Evolutionary conservation across 1,140 invertebrate genomes (phyloP), one percentile per base, ranked within the genome.

Genomic region (Wiebesia pumilae): DNA sequence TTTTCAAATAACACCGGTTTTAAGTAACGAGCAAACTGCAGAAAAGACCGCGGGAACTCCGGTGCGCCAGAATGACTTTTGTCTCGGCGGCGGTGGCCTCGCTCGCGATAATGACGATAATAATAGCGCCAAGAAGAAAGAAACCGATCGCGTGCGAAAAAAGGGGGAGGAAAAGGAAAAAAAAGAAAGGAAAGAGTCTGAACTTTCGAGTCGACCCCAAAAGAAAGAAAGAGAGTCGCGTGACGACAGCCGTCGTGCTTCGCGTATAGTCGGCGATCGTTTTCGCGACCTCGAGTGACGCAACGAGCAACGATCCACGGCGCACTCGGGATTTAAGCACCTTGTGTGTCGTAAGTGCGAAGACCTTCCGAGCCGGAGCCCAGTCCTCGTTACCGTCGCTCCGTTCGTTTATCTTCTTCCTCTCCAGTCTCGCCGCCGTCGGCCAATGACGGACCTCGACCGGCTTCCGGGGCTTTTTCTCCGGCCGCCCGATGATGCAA

Each of bases 331-430:
- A 87, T 85, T 75, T 16, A n/a, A 54, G 27, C 35, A 33, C 27
- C 67, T 69, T 87, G 85, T 87, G 85, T 88, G 89, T 91, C 90
- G 88, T 83, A 89, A 87, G 87, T 54, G 67, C 65, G 43, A 1
- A 89, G 86, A 88, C 88, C 90, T 90, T 90, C 88, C 85, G 27
- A 27, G 67, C 67, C 30, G 67, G 33, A 21, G 33, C 14, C 40
- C 38, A 6, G 0, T 27, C 35, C 6, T 7, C 19, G 40, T 40
- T 2, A 6, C 38, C 38, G 16, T 6, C 21, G 33, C 71, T 7
- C 30, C n/a, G 16, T 21, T 62, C 30, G 1, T 21, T n/a, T 1
- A 16, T 14, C 73, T 54, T 51, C 10, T 1, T n/a, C 24, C 40
- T 3, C 43, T 10, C 6, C 35, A 19, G 1, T 24, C 33, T 38